These are phyloP conservation scores for Urocyon cinereoargenteus DNA, from an alignment of 2,797 vertebrate species.

Conservation along the genomic window DNA sequence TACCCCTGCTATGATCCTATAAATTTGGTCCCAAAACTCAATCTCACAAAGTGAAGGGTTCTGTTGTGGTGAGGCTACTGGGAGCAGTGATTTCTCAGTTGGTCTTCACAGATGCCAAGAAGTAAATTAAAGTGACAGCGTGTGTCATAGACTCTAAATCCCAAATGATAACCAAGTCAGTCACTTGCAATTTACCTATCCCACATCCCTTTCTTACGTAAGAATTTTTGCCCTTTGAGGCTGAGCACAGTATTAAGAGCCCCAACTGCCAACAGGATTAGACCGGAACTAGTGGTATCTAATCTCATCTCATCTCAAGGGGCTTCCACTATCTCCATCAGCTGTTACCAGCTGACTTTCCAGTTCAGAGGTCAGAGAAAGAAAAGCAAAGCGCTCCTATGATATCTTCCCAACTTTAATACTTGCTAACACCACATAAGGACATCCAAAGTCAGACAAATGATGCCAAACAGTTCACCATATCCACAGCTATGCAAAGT, in stretches of 20 bases:
- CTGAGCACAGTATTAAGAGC: background rate
- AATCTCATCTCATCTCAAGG: background rate
- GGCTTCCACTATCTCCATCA: background rate
- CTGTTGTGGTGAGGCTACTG: background rate
- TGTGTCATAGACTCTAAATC: background rate
- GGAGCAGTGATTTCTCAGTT: background rate
- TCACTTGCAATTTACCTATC: background rate
- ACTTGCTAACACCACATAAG: background rate
- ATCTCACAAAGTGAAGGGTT: background rate
- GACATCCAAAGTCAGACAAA: background rate
- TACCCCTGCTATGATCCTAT: background rate
- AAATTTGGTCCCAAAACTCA: conserved; percentile 10
- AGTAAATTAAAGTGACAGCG: background rate
- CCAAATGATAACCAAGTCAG: background rate
- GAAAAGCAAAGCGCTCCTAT: background rate
- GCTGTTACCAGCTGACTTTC: background rate
- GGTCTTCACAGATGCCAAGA: background rate
- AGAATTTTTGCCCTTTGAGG: background rate
- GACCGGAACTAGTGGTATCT: background rate
- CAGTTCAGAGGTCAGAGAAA: background rate
- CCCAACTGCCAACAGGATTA: background rate
- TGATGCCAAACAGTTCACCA: background rate
- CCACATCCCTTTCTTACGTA: background rate
- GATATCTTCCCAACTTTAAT: background rate
- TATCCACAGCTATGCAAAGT: background rate